Evolutionary conservation across 2,113 vertebrate species (phyloP), one percentile per base, ranked within the genome.

Genomic region (Sminthopsis crassicaudata): DNA sequence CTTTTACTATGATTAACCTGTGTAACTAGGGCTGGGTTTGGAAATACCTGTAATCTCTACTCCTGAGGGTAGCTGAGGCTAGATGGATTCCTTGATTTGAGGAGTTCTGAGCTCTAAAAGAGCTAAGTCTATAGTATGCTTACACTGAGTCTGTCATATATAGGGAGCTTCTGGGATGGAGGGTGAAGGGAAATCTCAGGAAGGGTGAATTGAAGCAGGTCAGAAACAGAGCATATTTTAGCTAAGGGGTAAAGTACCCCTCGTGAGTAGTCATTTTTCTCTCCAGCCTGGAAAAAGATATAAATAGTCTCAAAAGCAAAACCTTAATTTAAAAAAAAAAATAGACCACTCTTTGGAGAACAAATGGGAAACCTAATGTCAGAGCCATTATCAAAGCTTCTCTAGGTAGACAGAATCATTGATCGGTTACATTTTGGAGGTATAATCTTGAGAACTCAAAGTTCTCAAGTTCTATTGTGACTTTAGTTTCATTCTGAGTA

Each of bases 401-500:
- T 22, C 67, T 8, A 84, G 67, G 19, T 84, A 22, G 19, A 84
- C 42, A 36, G 19, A 84, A 84, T n/a, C 36, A n/a, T 76, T 76
- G 60, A 76, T 19, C 42, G n/a, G 22, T 42, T 84, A 6, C 22
- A 84, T n/a, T 84, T 84, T 84, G 14, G 6, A 23, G 67, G 67
- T 19, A 84, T 84, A 84, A n/a, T 42, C 6, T 42, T 84, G 36
- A 42, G n/a, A 76, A 76, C 89, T 50, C 46, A 27, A 46, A 26
- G 25, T 48, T 3, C 89, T 30, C 89, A 90, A 93, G 94, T 91
- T 92, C 26, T 91, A 53, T 9, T 92, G 10, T 95, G 95, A 91
- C 8, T 1, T 96, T 50, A 90, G 8, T 27, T 95, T 95, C 93
- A 95, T 95, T 94, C 53, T 94, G 42, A 95, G 54, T 91, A 95